Percentiles rank a stretch among this genome's conserved stretches.
Conservation (phyloP, 2,113 vertebrate genomes). For the Trematomus loennbergii region DNA sequence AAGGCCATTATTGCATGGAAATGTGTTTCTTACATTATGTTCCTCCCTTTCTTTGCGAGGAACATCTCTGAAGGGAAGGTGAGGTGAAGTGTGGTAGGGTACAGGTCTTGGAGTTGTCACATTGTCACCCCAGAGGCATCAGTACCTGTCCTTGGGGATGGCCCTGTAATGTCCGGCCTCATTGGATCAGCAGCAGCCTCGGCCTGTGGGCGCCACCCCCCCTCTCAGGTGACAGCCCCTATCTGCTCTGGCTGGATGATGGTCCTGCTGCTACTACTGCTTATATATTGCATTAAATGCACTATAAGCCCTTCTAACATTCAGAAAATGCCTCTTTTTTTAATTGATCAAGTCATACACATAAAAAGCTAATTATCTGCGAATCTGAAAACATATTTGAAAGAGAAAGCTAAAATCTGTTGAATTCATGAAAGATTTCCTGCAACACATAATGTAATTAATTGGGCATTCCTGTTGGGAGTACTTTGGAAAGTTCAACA, state of each 20-base stretch:
- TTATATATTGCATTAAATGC: conserved; percentile 19
- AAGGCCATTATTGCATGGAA: neutral
- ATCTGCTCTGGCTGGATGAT: conserved; percentile 69
- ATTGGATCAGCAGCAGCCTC: conserved; percentile 76
- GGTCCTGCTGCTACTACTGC: conserved; percentile 50
- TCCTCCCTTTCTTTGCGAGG: conserved; percentile 27
- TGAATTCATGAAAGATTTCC: conserved; percentile 37
- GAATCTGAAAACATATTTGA: conserved; percentile 10
- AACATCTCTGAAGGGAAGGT: conserved; percentile 50
- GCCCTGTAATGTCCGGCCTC: conserved; percentile 78
- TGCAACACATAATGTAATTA: conserved; percentile 46
- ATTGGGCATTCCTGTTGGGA: conserved; percentile 65
- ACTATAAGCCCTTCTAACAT: neutral
- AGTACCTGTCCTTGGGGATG: conserved; percentile 68
- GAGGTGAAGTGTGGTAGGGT: conserved; percentile 42
- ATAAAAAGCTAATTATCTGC: conserved; percentile 7
- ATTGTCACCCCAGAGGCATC: conserved; percentile 61
- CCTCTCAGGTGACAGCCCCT: conserved; percentile 78
- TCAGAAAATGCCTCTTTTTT: conserved; percentile 9
- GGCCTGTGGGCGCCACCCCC: conserved; percentile 63
- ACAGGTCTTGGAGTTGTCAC: conserved; percentile 68
- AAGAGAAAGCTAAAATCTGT: conserved; percentile 23
- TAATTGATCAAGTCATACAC: neutral
- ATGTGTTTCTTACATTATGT: neutral
- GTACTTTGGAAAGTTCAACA: conserved; percentile 51